These are phyloP conservation scores for Drosophila prolongata DNA, from an alignment of 2,888 invertebrate genomes.

Conservation along the genomic window DNA sequence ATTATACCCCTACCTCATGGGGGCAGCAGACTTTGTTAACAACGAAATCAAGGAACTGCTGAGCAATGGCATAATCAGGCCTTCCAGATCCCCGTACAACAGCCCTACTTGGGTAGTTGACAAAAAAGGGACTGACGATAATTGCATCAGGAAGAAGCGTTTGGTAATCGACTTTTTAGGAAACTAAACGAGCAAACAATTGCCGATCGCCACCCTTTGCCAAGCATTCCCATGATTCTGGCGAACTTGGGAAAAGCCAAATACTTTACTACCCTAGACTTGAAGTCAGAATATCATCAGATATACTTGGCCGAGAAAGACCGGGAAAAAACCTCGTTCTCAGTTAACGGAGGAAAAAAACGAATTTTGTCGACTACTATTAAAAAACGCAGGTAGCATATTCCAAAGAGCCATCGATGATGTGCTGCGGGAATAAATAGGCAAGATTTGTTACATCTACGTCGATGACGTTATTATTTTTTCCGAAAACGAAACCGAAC, in stretches of 20 bases:
- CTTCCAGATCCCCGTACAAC: not conserved
- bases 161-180: not conserved
- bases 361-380: not conserved
- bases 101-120: not conserved
- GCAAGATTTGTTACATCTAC: too few species aligned
- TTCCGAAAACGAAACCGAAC: too few species aligned
- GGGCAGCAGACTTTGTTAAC: too few species aligned
- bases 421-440: not conserved
- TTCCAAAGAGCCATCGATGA: constrained; percentile 6
- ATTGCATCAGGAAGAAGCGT: not conserved
- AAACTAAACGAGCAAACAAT: not conserved
- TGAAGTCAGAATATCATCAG: constrained; percentile 54
- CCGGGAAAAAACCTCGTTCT: constrained; percentile 4
- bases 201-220: not conserved
- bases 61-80: not conserved
- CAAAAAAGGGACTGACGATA: not conserved
- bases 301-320: constrained; percentile 9
- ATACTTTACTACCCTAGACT: constrained; percentile 81
- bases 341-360: not conserved
- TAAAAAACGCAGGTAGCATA: constrained; percentile 5
- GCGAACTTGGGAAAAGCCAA: constrained; percentile 48
- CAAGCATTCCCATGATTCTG: too few species aligned
- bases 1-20: too few species aligned
- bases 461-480: too few species aligned
- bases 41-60: not conserved